Conservation (phyloP, 2,888 invertebrate genomes). For the Mythimna ferrago region DNA sequence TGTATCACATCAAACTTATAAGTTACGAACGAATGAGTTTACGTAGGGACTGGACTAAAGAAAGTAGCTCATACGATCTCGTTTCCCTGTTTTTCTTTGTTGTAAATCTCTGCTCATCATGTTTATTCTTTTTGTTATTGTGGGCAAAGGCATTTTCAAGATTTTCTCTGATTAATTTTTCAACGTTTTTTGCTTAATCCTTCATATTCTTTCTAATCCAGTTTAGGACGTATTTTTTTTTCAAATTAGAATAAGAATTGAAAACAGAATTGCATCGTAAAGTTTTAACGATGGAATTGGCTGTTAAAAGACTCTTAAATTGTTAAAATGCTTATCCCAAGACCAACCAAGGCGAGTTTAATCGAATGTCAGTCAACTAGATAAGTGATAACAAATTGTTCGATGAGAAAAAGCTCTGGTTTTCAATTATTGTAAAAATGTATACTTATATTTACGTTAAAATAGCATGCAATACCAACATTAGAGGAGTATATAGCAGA, state of each 20-base stretch:
- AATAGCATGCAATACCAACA: conserved; percentile 52
- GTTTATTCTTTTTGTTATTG: conserved; percentile 26
- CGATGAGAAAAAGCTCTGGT: conserved; percentile 16
- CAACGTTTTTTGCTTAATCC: not conserved
- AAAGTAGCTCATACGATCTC: conserved; percentile 39
- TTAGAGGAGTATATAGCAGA: conserved; percentile 42
- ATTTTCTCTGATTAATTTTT: conserved; percentile 12
- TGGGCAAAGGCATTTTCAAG: conserved; percentile 5
- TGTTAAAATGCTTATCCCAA: conserved; percentile 28
- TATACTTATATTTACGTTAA: conserved; percentile 34
- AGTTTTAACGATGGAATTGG: conserved; percentile 41
- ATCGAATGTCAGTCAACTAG: conserved; percentile 41
- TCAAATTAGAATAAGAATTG: conserved; percentile 20
- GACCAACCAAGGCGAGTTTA: conserved; percentile 28
- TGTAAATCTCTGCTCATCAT: conserved; percentile 29
- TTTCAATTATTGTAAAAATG: conserved; percentile 32
- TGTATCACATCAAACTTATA: conserved; percentile 73
- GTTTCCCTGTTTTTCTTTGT: conserved; percentile 39
- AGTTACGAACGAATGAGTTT: conserved; percentile 71
- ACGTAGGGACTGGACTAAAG: conserved; percentile 33
- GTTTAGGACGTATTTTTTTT: conserved; percentile 11
- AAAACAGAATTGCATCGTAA: conserved; percentile 49
- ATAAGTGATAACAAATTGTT: conserved; percentile 24
- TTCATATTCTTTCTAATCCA: conserved; percentile 16
- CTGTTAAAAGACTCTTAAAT: conserved; percentile 44